phyloP scores from a whole-genome alignment of 2,113 vertebrate species.

The Oenanthe oenanthe region DNA sequence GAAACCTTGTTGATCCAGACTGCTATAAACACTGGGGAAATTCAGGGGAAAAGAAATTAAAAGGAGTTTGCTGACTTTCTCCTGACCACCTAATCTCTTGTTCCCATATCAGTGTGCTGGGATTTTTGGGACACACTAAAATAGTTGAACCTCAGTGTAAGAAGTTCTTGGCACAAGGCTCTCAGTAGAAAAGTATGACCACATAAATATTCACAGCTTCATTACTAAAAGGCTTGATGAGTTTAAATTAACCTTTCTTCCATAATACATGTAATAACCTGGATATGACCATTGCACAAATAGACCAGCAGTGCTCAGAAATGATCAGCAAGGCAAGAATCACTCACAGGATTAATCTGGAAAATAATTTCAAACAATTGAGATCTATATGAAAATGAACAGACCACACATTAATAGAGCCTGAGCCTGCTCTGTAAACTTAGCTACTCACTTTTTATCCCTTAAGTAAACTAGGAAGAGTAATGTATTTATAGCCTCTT shows the following conservation, averaged over 20 bases:
- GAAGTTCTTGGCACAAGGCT: neutral
- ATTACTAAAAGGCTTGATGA: neutral
- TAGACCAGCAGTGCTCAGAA: neutral
- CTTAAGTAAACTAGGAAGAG: conserved; percentile 44
- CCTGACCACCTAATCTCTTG: neutral
- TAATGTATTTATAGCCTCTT: conserved; percentile 33
- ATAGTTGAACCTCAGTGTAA: neutral
- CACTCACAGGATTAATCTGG: conserved; percentile 20
- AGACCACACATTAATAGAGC: conserved; percentile 30
- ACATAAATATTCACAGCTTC: neutral
- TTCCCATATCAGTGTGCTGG: neutral
- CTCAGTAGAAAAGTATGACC: neutral
- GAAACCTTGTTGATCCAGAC: neutral
- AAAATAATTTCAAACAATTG: conserved; percentile 47
- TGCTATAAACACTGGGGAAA: neutral
- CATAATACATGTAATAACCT: neutral
- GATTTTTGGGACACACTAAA: neutral
- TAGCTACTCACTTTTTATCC: conserved; percentile 56
- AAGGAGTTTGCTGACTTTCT: neutral
- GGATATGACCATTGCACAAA: neutral
- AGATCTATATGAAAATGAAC: conserved; percentile 49
- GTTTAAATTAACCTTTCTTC: neutral
- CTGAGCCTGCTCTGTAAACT: conserved; percentile 40
- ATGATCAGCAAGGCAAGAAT: neutral
- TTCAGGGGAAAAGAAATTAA: neutral